Conservation (phyloP, 2,797 vertebrate species). For the Limnodromus scolopaceus region DNA sequence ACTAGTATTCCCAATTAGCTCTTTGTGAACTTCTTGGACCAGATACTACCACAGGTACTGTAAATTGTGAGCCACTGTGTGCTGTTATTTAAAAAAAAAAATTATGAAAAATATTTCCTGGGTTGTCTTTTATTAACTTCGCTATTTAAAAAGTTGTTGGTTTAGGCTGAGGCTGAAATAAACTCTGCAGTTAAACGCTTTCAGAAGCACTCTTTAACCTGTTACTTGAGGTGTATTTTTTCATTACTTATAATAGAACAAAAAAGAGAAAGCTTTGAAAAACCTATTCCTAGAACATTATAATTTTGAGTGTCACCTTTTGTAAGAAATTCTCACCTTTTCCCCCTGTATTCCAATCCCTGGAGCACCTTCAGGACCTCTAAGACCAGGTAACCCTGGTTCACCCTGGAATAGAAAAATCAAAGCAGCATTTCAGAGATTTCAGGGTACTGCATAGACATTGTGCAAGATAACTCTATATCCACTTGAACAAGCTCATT, state of each 20-base stretch:
- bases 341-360: slow-evolving; percentile 89
- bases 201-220: not conserved
- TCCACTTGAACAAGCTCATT: not conserved
- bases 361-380: slow-evolving; percentile 85
- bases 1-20: not conserved
- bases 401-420: slow-evolving; percentile 82
- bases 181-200: not conserved
- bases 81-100: not conserved
- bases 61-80: not conserved
- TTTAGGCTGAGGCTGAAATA: not conserved
- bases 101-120: not conserved
- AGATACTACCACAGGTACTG: not conserved
- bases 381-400: slow-evolving; percentile 83
- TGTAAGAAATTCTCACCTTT: slow-evolving; percentile 79
- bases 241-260: not conserved
- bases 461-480: not conserved
- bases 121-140: not conserved
- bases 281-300: not conserved
- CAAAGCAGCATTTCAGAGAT: not conserved
- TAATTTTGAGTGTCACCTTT: not conserved
- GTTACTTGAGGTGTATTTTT: not conserved
- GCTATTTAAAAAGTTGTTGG: not conserved
- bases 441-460: not conserved
- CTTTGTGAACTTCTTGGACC: not conserved
- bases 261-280: not conserved